A percentile compares a stretch with the other conserved stretches of the same genome.
Evolutionary conservation across 2,113 vertebrate genomes (phyloP).

Genomic region (Carollia perspicillata): DNA sequence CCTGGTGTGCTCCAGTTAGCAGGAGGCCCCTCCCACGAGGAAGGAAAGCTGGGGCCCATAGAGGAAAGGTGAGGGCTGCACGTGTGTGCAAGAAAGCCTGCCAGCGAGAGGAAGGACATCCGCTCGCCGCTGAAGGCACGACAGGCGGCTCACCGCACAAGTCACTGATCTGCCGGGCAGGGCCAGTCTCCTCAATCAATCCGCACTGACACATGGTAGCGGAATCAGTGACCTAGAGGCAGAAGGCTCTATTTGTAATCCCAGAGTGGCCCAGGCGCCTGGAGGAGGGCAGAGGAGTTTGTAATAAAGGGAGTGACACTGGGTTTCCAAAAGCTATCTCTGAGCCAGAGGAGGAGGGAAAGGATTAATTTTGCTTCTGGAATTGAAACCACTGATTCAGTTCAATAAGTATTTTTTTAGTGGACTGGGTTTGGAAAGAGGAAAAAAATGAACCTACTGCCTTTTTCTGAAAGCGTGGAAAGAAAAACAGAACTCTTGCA

Average conservation of each 20-base stretch:
- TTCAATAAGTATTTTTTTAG: constrained; percentile 50
- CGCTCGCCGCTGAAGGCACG: constrained; percentile 19
- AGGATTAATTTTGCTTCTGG: constrained; percentile 49
- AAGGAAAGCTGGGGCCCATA: background rate
- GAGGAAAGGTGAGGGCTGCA: constrained; percentile 24
- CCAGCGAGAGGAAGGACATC: background rate
- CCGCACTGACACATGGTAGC: constrained; percentile 65
- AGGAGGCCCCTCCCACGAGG: background rate
- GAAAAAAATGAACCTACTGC: background rate
- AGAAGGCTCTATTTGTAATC: constrained; percentile 73
- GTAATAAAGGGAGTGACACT: constrained; percentile 61
- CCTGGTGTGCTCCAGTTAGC: background rate
- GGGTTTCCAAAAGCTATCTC: constrained; percentile 57
- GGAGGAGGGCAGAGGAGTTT: constrained; percentile 61
- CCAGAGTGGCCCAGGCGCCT: constrained; percentile 49
- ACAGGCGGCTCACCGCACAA: constrained; percentile 26
- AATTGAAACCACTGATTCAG: constrained; percentile 55
- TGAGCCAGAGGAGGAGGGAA: constrained; percentile 7
- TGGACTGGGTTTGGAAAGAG: background rate
- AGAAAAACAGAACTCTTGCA: background rate
- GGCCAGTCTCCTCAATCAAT: constrained; percentile 70
- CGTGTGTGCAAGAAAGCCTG: background rate
- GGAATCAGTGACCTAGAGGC: constrained; percentile 70
- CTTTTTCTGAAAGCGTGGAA: background rate
- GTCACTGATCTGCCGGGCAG: constrained; percentile 60